Base-by-base conservation (phyloP, 2,797 vertebrate species). In the Crocidura indochinensis region DNA sequence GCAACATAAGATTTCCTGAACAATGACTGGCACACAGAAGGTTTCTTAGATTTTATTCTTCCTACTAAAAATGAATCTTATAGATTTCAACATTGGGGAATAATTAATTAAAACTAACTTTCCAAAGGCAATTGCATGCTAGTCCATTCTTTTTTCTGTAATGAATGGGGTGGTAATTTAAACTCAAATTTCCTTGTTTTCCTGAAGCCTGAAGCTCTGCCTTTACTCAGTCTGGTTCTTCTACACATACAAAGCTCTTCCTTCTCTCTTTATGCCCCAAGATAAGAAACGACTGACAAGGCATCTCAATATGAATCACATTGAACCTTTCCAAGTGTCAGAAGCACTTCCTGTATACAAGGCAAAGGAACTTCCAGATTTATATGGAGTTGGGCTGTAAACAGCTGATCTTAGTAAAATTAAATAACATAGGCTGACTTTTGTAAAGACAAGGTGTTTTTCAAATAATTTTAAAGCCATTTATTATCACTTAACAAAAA, bases 111-210 rank as follows among this genome's bases (percentile, higher is more conserved):
- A 83, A 80, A 79, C 24, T 46, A 84, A 74, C 51, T 94, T 84
- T 77, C 20, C 49, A 78, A 87, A 67, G 75, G 49, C 14, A 44
- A 17, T 49, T 6, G 29, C 60, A 88, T 73, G 91, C 38, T 81
- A 51, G 56, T 19, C 26, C 73, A 29, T 85, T 90, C 53, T 79
- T 80, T 69, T 38, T 3, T 81, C 77, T 64, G 14, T n/a, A 74
- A 76, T 78, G 75, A 73, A 93, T 76, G 71, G 53, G 85, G 83
- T 91, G 88, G 60, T 4, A 93, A 88, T 88, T 86, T 75, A 91
- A 38, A 93, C 71, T 77, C 84, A 89, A 78, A 94, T 3, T 46
- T 51, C 91, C 93, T 91, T 76, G 68, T 93, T 68, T 82, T 84
- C 73, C 87, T 87, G 38, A n/a, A 93, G 80, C 11, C 93, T 47